Evolutionary conservation across 2,888 invertebrate genomes (phyloP).

Genomic region (Reticulitermes lucifugus): DNA sequence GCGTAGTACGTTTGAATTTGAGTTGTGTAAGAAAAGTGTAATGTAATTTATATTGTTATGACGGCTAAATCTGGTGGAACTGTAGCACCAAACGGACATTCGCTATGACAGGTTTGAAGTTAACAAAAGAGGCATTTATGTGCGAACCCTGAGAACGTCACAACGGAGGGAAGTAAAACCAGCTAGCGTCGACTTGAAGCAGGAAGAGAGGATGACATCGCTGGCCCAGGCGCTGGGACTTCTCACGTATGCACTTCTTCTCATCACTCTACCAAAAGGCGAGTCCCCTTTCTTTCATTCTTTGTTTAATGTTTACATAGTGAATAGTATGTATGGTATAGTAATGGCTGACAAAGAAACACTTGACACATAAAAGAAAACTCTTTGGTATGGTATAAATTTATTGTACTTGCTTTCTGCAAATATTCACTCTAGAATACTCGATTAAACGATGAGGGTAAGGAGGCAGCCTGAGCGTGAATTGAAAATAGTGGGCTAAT

Average conservation of each 20-base stretch:
- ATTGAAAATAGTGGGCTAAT: too few relatives aligned
- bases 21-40: background rate
- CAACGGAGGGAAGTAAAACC: background rate
- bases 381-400: too few relatives aligned
- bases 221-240: constrained; percentile 36
- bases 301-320: constrained; percentile 39
- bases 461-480: too few relatives aligned
- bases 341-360: too few relatives aligned
- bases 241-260: constrained; percentile 39
- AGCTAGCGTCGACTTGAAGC: background rate
- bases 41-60: constrained; percentile 8
- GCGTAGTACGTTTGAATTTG: background rate
- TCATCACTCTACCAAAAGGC: constrained; percentile 44
- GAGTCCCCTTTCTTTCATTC: constrained; percentile 54
- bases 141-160: background rate
- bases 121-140: background rate
- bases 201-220: constrained; percentile 46
- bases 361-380: too few relatives aligned
- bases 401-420: too few relatives aligned
- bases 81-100: background rate
- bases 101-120: constrained; percentile 1
- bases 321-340: too few relatives aligned
- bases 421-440: too few relatives aligned
- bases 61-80: constrained; percentile 26
- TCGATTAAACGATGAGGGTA: too few relatives aligned